phyloP scores from a whole-genome alignment of 2,113 vertebrate genomes.

The Pelmatolapia mariae region DNA sequence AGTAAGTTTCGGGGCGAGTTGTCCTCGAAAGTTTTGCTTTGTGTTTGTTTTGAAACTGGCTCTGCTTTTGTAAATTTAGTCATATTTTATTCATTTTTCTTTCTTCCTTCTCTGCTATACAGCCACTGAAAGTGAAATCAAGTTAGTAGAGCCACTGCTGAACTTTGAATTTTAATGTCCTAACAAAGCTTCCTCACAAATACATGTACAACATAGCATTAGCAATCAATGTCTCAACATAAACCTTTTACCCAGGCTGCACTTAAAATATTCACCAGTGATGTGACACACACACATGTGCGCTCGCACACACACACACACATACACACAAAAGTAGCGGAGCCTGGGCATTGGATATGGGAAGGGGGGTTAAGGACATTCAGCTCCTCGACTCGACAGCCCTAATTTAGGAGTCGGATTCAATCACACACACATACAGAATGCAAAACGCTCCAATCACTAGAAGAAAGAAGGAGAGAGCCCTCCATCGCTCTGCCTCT shows the following conservation, averaged over 20 bases:
- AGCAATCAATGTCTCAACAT: slow-evolving; percentile 66
- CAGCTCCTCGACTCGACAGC: slow-evolving; percentile 93
- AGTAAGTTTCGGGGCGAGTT: background rate
- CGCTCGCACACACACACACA: background rate
- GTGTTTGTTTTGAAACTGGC: background rate
- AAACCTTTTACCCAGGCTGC: slow-evolving; percentile 59
- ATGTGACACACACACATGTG: slow-evolving; percentile 3
- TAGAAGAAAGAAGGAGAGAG: slow-evolving; percentile 69
- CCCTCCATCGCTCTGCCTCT: slow-evolving; percentile 63
- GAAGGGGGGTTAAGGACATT: slow-evolving; percentile 81
- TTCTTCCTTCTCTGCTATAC: background rate
- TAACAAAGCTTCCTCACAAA: slow-evolving; percentile 30
- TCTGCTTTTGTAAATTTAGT: background rate
- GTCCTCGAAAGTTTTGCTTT: background rate
- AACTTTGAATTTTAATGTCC: slow-evolving; percentile 50
- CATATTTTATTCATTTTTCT: background rate
- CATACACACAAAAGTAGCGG: background rate
- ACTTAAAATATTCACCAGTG: slow-evolving; percentile 58
- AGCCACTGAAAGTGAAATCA: slow-evolving; percentile 39
- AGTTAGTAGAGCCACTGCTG: slow-evolving; percentile 11
- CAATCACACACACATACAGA: slow-evolving; percentile 94
- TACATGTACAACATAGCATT: slow-evolving; percentile 56
- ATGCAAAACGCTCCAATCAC: slow-evolving; percentile 90
- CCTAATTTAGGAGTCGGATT: slow-evolving; percentile 98
- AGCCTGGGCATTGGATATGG: slow-evolving; percentile 54